Evolutionary conservation across 2,888 invertebrate species (phyloP).

Genomic region (Cyclophora punctaria): DNA sequence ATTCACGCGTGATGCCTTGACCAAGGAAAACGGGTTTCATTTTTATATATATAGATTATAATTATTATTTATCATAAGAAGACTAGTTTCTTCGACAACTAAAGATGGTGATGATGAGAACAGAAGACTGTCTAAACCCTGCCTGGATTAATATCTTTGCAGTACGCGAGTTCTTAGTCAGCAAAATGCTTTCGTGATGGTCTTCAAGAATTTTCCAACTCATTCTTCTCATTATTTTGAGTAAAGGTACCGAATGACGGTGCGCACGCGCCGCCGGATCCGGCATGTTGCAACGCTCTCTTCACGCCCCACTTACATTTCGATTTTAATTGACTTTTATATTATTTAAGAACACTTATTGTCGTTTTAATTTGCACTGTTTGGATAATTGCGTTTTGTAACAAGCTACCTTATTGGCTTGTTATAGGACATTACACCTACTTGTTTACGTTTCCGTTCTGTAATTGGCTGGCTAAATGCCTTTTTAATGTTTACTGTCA

Average conservation of each 20-base stretch:
- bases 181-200: too few species aligned
- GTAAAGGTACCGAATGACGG: conserved; percentile 8
- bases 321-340: conserved; percentile 50
- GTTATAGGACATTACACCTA: conserved; percentile 10
- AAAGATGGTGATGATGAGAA: too few species aligned
- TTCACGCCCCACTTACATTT: conserved; percentile 55
- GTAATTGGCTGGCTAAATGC: not conserved
- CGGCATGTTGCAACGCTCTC: conserved; percentile 50
- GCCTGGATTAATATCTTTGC: too few species aligned
- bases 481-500: too few species aligned
- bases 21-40: too few species aligned
- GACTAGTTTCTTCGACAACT: too few species aligned
- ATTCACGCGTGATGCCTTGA: too few species aligned
- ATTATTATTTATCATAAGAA: too few species aligned
- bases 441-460: conserved; percentile 8
- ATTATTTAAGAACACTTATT: conserved; percentile 24
- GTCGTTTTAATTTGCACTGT: conserved; percentile 17
- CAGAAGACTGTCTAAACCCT: too few species aligned
- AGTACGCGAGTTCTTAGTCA: too few species aligned
- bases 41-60: too few species aligned
- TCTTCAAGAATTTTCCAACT: not conserved
- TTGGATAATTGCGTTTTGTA: conserved; percentile 20
- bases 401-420: conserved; percentile 16
- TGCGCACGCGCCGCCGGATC: conserved; percentile 40
- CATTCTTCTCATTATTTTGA: not conserved